Conservation (phyloP, 1,140 invertebrate species). For the Brachionus sp. region DNA sequence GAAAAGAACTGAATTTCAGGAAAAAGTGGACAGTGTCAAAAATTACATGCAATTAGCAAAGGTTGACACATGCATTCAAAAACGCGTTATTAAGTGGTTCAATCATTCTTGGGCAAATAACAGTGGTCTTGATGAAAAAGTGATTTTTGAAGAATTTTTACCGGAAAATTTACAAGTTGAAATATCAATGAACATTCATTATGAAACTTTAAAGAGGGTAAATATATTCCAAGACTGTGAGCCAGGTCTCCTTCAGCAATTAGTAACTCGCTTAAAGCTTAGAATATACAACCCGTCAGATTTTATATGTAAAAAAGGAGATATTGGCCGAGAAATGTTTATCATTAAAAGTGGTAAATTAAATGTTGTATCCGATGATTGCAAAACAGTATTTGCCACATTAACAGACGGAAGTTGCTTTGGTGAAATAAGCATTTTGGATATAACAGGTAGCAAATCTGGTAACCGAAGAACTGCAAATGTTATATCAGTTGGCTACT, state of each 20-base stretch:
- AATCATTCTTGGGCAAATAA: slow-evolving; percentile 48
- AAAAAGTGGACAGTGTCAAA: slow-evolving; percentile 48
- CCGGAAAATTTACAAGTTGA: slow-evolving; percentile 53
- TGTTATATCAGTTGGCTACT: slow-evolving; percentile 89
- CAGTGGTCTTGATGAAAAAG: slow-evolving; percentile 47
- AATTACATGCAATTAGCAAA: slow-evolving; percentile 46
- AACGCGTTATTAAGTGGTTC: slow-evolving; percentile 49
- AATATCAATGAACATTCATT: slow-evolving; percentile 54
- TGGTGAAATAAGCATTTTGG: slow-evolving; percentile 39
- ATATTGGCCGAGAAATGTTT: slow-evolving; percentile 45
- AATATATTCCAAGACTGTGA: slow-evolving; percentile 54
- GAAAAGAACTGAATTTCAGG: slow-evolving; percentile 46
- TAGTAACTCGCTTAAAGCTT: slow-evolving; percentile 52
- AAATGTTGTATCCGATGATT: slow-evolving; percentile 43
- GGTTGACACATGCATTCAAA: slow-evolving; percentile 47
- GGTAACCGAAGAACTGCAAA: slow-evolving; percentile 88
- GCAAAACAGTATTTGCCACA: slow-evolving; percentile 17
- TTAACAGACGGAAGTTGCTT: slow-evolving; percentile 30
- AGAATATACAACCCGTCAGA: slow-evolving; percentile 54
- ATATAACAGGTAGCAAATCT: slow-evolving; percentile 35
- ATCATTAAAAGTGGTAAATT: slow-evolving; percentile 43
- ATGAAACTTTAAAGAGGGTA: slow-evolving; percentile 51
- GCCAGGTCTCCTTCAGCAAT: slow-evolving; percentile 51
- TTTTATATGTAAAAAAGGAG: slow-evolving; percentile 53
- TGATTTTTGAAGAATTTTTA: slow-evolving; percentile 49